Percentiles rank a stretch among this genome's conserved stretches.
Evolutionary conservation across 2,888 invertebrate species (phyloP).

Genomic region (Charanyca ferruginea): DNA sequence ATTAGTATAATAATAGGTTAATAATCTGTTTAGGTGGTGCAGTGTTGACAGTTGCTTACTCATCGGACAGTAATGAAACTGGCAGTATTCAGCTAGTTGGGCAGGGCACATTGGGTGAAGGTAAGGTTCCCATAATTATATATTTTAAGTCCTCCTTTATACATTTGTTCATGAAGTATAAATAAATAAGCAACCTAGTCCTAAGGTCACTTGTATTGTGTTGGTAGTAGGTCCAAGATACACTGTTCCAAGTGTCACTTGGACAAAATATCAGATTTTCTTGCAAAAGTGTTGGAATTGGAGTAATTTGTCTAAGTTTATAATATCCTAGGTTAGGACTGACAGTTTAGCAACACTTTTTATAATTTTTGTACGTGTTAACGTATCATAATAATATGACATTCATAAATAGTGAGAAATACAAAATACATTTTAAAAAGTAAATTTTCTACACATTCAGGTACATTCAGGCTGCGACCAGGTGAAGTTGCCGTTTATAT

Average conservation of each 20-base stretch:
- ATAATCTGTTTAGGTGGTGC: slow-evolving; percentile 87
- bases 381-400: too few species aligned
- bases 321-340: neutral
- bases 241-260: too few species aligned
- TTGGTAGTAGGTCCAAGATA: too few species aligned
- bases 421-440: neutral
- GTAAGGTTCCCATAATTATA: slow-evolving; percentile 66
- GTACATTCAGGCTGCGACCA: slow-evolving; percentile 75
- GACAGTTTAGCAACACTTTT: too few species aligned
- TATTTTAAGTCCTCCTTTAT: too few species aligned
- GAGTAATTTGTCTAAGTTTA: neutral
- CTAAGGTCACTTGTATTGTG: too few species aligned
- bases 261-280: neutral
- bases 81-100: slow-evolving; percentile 91
- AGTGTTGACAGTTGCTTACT: slow-evolving; percentile 94
- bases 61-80: slow-evolving; percentile 90
- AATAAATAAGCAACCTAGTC: too few species aligned
- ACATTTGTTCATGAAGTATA: too few species aligned
- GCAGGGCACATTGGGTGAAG: slow-evolving; percentile 87
- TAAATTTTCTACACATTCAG: slow-evolving; percentile 64
- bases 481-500: slow-evolving; percentile 67
- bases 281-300: neutral
- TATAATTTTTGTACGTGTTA: too few species aligned
- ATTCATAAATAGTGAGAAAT: neutral
- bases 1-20: neutral